Evolutionary conservation across 2,797 vertebrate species (phyloP).

Genomic region (Sebastes goodei): DNA sequence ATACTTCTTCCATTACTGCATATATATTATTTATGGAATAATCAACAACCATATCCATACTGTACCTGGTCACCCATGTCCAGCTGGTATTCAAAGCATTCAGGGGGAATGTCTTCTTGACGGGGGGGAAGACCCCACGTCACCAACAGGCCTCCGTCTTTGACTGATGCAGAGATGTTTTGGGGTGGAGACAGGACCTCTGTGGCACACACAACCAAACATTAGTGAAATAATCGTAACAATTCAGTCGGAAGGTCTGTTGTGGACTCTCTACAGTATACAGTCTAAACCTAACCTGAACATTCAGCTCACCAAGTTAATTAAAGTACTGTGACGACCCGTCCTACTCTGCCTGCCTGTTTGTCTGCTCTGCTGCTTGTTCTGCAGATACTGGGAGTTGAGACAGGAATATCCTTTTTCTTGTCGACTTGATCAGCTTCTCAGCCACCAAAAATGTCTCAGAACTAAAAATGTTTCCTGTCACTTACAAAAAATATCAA

Average conservation of each 20-base stretch:
- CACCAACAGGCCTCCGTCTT: constrained; percentile 28
- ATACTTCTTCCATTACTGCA: too few species aligned
- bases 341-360: too few species aligned
- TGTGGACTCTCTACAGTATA: not conserved
- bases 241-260: not conserved
- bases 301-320: not conserved
- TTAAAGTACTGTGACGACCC: too few species aligned
- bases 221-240: not conserved
- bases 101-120: fast-evolving
- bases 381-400: too few species aligned
- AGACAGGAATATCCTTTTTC: too few species aligned
- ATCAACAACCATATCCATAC: not conserved
- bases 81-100: constrained; percentile 52
- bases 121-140: constrained; percentile 36
- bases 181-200: constrained; percentile 52
- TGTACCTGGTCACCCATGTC: constrained; percentile 57
- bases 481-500: too few species aligned
- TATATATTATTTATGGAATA: not conserved
- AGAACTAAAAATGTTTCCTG: too few species aligned
- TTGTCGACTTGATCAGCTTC: too few species aligned
- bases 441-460: too few species aligned
- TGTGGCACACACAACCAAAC: constrained; percentile 35
- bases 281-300: not conserved
- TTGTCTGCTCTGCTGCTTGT: not conserved
- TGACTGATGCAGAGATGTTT: constrained; percentile 40